Base-by-base conservation (phyloP, 2,113 vertebrate species). In the Alexandromys fortis region DNA sequence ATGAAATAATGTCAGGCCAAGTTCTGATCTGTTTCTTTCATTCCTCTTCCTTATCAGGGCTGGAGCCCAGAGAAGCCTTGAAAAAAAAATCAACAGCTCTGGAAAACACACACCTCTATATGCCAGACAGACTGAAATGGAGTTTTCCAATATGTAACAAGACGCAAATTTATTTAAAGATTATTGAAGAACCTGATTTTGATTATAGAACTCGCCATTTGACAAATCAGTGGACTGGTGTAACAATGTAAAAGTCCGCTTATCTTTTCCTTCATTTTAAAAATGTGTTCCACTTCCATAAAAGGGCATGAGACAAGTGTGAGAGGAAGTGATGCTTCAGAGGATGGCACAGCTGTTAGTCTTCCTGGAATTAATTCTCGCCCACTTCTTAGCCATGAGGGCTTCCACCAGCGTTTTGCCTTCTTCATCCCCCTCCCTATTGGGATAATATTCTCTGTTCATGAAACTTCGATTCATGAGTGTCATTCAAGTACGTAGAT, bases 211-310 rank as follows among this genome's bases (percentile, higher is more conserved):
- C 47, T 86, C 78, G 24, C 45, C 28, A 42, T 55, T 42, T 63
- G 89, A 82, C n/a, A 89, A 93, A 92, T 30, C 72, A n/a, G 12
- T 42, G 14, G 5, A 33, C 28, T 33, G 24, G 24, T 49, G 24
- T 67, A 77, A n/a, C 24, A 93, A 73, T 33, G 13, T 47, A 26
- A n/a, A 19, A 33, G 11, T 47, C 16, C 9, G 47, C 28, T 83
- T 93, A 52, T 5, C 24, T 89, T 81, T 24, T 22, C 10, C 9
- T 65, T 52, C 33, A 22, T 30, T 4, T 49, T 86, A 72, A 92
- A 73, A 92, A 77, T 68, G 9, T 21, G 33, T 94, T 93, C n/a
- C n/a, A 90, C 38, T 90, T 75, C 72, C 33, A 63, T 78, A 42
- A 49, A 49, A 85, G 11, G 24, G 30, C 72, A 73, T 16, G 35